Evolutionary conservation across 2,797 vertebrate genomes (phyloP).

Genomic region (Oreochromis mossambicus): DNA sequence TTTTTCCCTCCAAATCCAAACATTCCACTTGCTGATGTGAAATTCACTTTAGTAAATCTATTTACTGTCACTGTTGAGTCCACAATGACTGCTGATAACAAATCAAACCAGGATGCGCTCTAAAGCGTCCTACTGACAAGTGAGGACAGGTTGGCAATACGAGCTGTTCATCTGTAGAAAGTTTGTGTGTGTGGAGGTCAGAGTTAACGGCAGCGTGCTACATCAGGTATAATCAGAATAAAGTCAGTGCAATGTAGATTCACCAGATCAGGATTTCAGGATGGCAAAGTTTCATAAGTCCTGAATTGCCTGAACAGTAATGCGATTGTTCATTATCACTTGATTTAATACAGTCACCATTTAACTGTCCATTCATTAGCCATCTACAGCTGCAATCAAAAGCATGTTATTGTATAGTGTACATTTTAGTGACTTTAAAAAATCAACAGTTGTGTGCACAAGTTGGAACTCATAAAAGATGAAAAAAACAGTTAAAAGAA

Average conservation of each 20-base stretch:
- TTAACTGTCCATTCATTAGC: not conserved
- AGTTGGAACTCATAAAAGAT: not conserved
- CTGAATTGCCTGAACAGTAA: not conserved
- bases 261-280: not conserved
- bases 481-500: not conserved
- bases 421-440: rapidly evolving
- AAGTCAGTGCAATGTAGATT: not conserved
- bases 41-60: not conserved
- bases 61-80: not conserved
- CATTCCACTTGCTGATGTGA: not conserved
- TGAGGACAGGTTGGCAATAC: not conserved
- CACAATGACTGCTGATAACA: not conserved
- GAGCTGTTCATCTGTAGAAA: not conserved
- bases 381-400: not conserved
- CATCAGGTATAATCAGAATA: not conserved
- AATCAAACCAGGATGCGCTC: not conserved
- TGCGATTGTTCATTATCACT: not conserved
- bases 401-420: not conserved
- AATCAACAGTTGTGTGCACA: not conserved
- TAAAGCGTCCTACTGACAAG: not conserved
- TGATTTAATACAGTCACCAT: not conserved
- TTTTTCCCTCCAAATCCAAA: not conserved
- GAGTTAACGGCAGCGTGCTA: not conserved
- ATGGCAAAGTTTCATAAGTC: not conserved
- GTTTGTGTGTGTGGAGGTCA: not conserved